A percentile compares a stretch with the other conserved stretches of the same genome.
These are phyloP conservation scores for Falco rusticolus DNA, from an alignment of 2,797 vertebrate genomes.

Conservation along the genomic window DNA sequence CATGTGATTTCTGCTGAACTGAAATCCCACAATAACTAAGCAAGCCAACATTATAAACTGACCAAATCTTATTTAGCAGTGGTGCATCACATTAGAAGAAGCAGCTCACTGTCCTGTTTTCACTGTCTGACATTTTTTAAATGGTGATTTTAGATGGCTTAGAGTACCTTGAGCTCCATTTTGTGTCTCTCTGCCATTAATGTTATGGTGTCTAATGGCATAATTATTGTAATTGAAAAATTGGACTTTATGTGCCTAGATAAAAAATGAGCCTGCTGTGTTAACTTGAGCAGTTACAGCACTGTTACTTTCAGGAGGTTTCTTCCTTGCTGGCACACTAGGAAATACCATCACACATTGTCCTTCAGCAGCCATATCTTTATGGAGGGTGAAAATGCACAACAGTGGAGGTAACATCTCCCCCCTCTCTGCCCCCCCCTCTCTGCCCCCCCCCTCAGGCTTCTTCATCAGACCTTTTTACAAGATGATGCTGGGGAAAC, in stretches of 20 bases:
- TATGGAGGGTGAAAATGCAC: neutral
- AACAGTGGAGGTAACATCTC: fast-evolving
- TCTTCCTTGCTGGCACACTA: neutral
- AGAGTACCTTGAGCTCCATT: neutral
- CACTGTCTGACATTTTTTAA: no score
- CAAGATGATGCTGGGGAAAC: slow-evolving; percentile 99
- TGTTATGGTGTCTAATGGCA: neutral
- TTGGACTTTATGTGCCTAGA: neutral
- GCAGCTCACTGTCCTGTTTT: neutral
- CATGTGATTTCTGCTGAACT: no score
- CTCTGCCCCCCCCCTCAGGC: slow-evolving; percentile 81
- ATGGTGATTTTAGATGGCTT: neutral
- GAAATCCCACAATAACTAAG: no score
- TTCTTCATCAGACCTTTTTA: slow-evolving; percentile 98
- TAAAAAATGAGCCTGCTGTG: neutral
- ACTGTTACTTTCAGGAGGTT: neutral
- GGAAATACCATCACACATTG: fast-evolving
- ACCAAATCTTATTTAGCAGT: no score
- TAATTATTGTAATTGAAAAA: neutral
- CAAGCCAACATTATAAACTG: no score
- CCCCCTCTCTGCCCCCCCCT: neutral
- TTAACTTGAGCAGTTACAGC: neutral
- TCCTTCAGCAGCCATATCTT: fast-evolving
- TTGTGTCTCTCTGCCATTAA: neutral
- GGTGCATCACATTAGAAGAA: neutral